Evolutionary conservation across 1,140 invertebrate species (phyloP), one percentile per base, ranked within the genome.

Genomic region (Zaprionus camerounensis): DNA sequence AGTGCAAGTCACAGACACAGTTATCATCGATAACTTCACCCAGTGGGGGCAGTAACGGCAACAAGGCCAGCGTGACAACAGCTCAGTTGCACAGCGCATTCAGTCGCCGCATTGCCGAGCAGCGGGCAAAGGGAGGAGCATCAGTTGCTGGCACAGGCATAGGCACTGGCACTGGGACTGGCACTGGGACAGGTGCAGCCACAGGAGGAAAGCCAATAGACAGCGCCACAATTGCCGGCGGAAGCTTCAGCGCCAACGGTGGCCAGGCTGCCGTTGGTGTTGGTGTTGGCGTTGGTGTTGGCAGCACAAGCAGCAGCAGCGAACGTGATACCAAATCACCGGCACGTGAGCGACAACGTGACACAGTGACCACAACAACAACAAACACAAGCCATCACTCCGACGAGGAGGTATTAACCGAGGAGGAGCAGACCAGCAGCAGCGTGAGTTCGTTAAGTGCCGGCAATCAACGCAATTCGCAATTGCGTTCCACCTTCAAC

Each of bases 401-500:
- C 74, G 77, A 91, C 71, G 82, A 91, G 72, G 80, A 85, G 31
- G 49, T 63, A 34, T 76, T 87, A 28, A 84, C 82, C 71, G 85
- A 90, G 51, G 90, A 91, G 84, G 85, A 91, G 70, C 84, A 92
- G 63, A 91, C 78, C 78, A 75, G 79, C 87, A 92, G 85, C 91
- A 88, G 90, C 75, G 81, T 92, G 90, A 92, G 83, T 82, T 91
- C 90, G 28, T 76, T 79, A 80, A 91, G 87, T 57, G 71, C 84
- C 81, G 74, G 81, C 76, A 81, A 92, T 28, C 87, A 92, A 82
- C 90, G 92, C 80, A 93, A 92, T 81, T 92, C 90, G 15, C 92
- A 93, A 82, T 87, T 93, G 79, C 86, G 92, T 82, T 91, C 87
- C 20, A 93, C 92, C 57, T 91, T 93, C 66, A 92, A 92, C 73